Evolutionary conservation across 2,113 vertebrate genomes (phyloP), one percentile per base, ranked within the genome.

Genomic region (Ciconia stormi): DNA sequence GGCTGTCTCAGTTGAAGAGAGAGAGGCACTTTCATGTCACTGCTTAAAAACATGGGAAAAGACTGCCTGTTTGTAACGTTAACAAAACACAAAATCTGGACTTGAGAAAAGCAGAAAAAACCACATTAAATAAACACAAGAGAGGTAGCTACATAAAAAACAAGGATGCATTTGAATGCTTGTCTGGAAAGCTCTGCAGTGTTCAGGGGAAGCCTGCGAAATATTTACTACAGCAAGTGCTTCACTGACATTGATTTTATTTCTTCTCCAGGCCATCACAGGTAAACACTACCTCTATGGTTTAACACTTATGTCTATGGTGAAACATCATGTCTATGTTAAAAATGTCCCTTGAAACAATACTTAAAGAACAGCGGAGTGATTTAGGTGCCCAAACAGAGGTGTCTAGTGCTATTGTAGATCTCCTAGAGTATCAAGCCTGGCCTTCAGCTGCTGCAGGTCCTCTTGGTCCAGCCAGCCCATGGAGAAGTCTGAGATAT

Each of bases 11-110:
- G 72, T 16, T 50, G 30, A 82, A 94, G 76, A 50, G 9, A 66
- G 20, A 87, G 40, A 89, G 70, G 62, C 29, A 55, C 13, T 78
- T 80, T 26, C 26, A 70, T 3, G 1, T 16, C 49, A 46, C 18
- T 79, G 14, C 66, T 82, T 80, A 56, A 55, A 96, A 93, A 81
- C 59, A 86, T 12, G 16, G 80, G 79, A 74, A 85, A 97, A 89
- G 59, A 63, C 79, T 72, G 40, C 7, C 21, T 32, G 38, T 38
- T 38, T 38, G 46, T 42, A 79, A 84, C 36, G 63, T 66, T 52
- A 80, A 82, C 52, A 85, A 89, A 95, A 61, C 46, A 83, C 25
- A 40, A 67, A 76, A 55, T 55, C 55, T 27, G 46, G 61, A 47
- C 44, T 78, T 20, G 36, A 91, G 82, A 88, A 83, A 86, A 92